Percentiles rank a stretch among this genome's conserved stretches.
Evolutionary conservation across 2,888 invertebrate species (phyloP).

Genomic region (Platycheirus albimanus): DNA sequence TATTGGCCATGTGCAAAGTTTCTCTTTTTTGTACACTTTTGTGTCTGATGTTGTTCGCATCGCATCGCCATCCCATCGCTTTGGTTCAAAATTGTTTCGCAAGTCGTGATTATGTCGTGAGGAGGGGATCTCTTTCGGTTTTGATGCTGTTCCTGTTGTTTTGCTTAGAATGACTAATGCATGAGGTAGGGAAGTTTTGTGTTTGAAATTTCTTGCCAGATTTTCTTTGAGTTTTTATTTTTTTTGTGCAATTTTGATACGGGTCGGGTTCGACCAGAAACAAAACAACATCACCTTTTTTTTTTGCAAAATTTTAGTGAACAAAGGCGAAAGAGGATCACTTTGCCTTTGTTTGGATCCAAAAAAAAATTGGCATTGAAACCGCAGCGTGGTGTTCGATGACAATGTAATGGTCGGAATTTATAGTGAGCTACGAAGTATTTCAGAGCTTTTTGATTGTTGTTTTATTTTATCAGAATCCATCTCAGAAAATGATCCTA

Average conservation of each 20-base stretch:
- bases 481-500: no score
- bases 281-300: not conserved
- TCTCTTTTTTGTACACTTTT: slow-evolving; percentile 35
- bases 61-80: no score
- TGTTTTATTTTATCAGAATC: not conserved
- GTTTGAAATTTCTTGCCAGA: slow-evolving; percentile 26
- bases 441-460: not conserved
- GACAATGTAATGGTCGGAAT: slow-evolving; percentile 19
- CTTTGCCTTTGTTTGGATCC: slow-evolving; percentile 34
- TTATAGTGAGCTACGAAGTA: not conserved
- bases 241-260: slow-evolving; percentile 36
- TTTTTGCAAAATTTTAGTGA: slow-evolving; percentile 21
- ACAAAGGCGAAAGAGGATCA: slow-evolving; percentile 49
- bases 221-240: slow-evolving; percentile 22
- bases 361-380: slow-evolving; percentile 38
- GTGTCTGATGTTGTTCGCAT: slow-evolving; percentile 33
- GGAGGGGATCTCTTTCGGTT: slow-evolving; percentile 37
- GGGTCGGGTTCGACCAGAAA: slow-evolving; percentile 20
- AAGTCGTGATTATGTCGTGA: slow-evolving; percentile 42
- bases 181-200: slow-evolving; percentile 25
- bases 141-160: slow-evolving; percentile 17
- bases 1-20: slow-evolving; percentile 37
- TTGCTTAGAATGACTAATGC: slow-evolving; percentile 57
- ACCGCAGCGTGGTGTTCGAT: slow-evolving; percentile 10
- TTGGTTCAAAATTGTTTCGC: slow-evolving; percentile 22